These are phyloP conservation scores for Crotophaga sulcirostris DNA, from an alignment of 2,113 vertebrate genomes.

Conservation along the genomic window DNA sequence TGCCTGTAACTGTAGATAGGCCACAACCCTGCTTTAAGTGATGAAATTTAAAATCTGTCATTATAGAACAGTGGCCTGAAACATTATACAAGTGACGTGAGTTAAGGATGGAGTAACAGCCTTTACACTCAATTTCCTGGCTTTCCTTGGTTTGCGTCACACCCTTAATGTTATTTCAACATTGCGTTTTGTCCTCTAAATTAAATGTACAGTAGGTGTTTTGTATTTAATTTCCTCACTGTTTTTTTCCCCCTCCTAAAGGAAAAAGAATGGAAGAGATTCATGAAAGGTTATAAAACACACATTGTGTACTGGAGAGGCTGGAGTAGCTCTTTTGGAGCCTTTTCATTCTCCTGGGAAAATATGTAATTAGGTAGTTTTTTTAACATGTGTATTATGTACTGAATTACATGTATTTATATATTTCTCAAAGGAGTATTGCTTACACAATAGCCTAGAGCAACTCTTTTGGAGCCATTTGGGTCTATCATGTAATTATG, in stretches of 20 bases:
- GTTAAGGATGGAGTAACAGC: conserved; percentile 34
- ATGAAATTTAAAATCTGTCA: conserved; percentile 35
- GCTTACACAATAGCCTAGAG: conserved; percentile 76
- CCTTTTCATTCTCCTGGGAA: conserved; percentile 75
- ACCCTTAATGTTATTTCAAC: conserved; percentile 71
- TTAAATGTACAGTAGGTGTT: conserved; percentile 78
- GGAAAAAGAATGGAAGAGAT: conserved; percentile 66
- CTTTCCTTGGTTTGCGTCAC: conserved; percentile 55
- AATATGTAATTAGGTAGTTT: conserved; percentile 73
- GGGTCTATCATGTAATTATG: conserved; percentile 67
- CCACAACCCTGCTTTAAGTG: neutral
- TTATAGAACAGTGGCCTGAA: conserved; percentile 16
- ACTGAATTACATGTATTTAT: conserved; percentile 75
- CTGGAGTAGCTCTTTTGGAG: conserved; percentile 71
- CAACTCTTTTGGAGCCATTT: conserved; percentile 69
- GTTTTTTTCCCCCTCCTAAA: neutral
- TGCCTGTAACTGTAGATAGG: neutral
- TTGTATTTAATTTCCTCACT: conserved; percentile 76
- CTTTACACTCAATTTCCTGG: conserved; percentile 67
- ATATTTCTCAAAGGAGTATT: conserved; percentile 74
- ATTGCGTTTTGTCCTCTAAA: conserved; percentile 69
- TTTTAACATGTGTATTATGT: conserved; percentile 52
- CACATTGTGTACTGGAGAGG: conserved; percentile 65
- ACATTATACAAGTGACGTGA: neutral
- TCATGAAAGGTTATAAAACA: conserved; percentile 77